A percentile compares a stretch with the other conserved stretches of the same genome.
Evolutionary conservation across 2,888 invertebrate genomes (phyloP).

Genomic region (Monoplex corrugatus): DNA sequence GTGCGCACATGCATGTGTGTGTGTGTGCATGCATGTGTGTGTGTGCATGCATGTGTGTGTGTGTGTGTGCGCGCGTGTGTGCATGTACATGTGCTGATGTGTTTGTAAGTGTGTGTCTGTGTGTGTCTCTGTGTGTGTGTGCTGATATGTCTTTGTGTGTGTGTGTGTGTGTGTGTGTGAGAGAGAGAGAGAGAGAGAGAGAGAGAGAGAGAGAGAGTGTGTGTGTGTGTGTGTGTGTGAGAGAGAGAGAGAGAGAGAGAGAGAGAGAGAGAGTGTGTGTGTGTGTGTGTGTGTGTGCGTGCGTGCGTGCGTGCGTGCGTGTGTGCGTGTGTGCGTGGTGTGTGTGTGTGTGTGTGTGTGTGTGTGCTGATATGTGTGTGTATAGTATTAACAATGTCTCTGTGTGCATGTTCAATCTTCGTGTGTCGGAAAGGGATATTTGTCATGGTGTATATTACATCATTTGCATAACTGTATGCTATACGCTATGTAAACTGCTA

Average conservation of each 20-base stretch:
- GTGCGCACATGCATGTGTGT: not conserved
- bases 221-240: not conserved
- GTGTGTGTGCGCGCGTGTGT: not conserved
- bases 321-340: not conserved
- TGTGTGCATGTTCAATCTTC: too few species aligned
- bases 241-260: not conserved
- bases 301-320: not conserved
- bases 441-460: too few species aligned
- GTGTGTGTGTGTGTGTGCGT: not conserved
- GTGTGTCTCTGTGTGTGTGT: not conserved
- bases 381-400: too few species aligned
- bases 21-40: not conserved
- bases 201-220: not conserved
- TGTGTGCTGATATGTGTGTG: too few species aligned
- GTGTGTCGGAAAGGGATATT: too few species aligned
- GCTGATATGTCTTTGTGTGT: too few species aligned
- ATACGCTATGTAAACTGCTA: too few species aligned
- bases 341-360: too few species aligned
- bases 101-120: not conserved
- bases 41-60: not conserved
- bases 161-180: too few species aligned
- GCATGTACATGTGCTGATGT: not conserved
- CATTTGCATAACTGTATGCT: too few species aligned
- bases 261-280: not conserved
- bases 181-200: not conserved